A percentile compares a stretch with the other conserved stretches of the same genome.
phyloP scores from a whole-genome alignment of 1,140 invertebrate species.

The Hylaeus volcanicus region DNA sequence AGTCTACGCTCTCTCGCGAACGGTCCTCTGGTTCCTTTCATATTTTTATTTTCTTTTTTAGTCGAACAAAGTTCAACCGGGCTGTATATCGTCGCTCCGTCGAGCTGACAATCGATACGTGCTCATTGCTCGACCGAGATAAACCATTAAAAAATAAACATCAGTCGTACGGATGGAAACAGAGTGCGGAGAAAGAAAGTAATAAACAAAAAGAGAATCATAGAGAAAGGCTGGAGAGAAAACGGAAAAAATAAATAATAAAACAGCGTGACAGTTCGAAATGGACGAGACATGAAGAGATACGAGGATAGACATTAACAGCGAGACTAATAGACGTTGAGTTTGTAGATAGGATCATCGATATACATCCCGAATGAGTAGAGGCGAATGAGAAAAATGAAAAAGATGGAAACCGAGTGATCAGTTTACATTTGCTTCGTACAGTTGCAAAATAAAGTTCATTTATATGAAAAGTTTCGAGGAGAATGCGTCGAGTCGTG shows the following conservation, averaged over 20 bases:
- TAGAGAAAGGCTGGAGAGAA: conserved; percentile 18
- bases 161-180: conserved; percentile 34
- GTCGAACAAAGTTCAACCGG: conserved; percentile 63
- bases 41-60: conserved; percentile 33
- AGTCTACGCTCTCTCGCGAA: conserved; percentile 64
- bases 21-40: conserved; percentile 32
- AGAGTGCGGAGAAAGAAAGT: conserved; percentile 23
- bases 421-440: conserved; percentile 7
- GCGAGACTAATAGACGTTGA: conserved; percentile 12
- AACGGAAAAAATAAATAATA: conserved; percentile 61
- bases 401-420: background rate
- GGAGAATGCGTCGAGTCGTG: background rate
- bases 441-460: background rate
- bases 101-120: conserved; percentile 74
- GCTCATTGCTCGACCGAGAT: conserved; percentile 65
- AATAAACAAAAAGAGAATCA: background rate
- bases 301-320: background rate
- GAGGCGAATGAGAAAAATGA: conserved; percentile 24
- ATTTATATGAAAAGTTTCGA: background rate
- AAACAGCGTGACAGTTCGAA: conserved; percentile 27
- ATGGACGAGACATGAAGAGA: background rate
- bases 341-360: conserved; percentile 64
- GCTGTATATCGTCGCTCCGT: conserved; percentile 77
- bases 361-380: conserved; percentile 77
- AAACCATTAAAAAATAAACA: conserved; percentile 67